phyloP scores from a whole-genome alignment of 64 coral and sea anemone species.

The Pocillopora verrucosa region DNA sequence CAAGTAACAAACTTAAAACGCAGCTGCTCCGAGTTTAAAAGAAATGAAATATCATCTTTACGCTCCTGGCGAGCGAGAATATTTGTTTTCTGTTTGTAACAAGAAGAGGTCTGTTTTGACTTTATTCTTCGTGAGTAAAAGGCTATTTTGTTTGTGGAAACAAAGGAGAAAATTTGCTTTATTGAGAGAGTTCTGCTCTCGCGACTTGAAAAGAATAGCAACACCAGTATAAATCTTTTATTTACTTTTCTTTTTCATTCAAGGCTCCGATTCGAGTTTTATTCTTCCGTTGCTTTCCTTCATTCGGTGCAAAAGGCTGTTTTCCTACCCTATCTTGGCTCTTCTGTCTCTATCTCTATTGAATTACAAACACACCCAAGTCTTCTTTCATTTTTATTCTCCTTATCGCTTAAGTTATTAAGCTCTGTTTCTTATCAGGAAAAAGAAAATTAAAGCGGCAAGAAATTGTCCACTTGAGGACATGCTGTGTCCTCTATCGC shows the following conservation, averaged over 20 bases:
- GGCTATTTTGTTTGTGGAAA: neutral
- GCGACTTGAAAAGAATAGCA: neutral
- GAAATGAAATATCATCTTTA: constrained; percentile 31
- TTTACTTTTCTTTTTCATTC: neutral
- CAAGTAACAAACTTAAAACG: neutral
- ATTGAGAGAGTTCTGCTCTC: neutral
- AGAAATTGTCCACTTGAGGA: constrained; percentile 3
- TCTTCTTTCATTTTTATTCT: neutral
- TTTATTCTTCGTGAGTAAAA: neutral
- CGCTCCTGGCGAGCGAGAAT: constrained; percentile 13
- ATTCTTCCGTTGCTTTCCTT: neutral
- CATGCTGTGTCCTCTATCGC: neutral
- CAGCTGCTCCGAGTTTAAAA: constrained; percentile 12
- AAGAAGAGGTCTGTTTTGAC: neutral
- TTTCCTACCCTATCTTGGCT: neutral
- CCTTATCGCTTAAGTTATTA: neutral
- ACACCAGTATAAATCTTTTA: neutral
- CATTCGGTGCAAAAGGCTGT: neutral
- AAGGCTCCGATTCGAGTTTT: neutral
- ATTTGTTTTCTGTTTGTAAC: neutral
- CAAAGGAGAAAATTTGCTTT: neutral
- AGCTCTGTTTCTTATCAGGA: constrained; percentile 2
- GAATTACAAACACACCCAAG: neutral
- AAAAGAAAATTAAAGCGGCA: constrained; percentile 1
- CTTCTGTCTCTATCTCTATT: neutral